Conservation (phyloP, 2,888 invertebrate species). For the Lepetodrilus schrolli region DNA sequence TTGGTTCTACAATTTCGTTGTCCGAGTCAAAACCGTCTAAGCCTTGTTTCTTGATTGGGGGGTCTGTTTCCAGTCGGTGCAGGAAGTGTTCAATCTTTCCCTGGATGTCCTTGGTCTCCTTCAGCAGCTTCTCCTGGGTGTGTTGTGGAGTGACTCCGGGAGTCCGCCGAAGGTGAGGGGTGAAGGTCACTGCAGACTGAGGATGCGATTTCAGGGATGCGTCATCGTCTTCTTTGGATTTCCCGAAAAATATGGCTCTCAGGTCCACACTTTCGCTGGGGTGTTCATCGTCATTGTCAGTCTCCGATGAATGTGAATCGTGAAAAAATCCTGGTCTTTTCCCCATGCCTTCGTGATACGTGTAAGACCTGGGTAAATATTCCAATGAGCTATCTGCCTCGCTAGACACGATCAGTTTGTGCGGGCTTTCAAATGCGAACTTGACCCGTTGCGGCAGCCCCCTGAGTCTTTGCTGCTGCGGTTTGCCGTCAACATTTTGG, state of each 20-base stretch:
- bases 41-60: neutral
- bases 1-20: constrained; percentile 1
- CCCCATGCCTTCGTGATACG: neutral
- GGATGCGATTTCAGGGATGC: constrained; percentile 7
- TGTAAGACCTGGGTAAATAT: neutral
- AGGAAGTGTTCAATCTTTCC: constrained; percentile 35
- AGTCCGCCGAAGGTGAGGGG: neutral
- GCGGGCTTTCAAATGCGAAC: constrained; percentile 33
- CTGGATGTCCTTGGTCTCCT: constrained; percentile 33
- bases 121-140: constrained; percentile 35
- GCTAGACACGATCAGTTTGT: constrained; percentile 27
- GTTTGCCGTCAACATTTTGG: constrained; percentile 11
- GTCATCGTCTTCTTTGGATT: neutral
- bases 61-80: constrained; percentile 20
- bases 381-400: neutral
- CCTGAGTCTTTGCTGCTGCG: constrained; percentile 22
- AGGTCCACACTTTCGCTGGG: constrained; percentile 57
- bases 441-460: constrained; percentile 29
- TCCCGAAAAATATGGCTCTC: constrained; percentile 54
- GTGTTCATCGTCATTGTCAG: constrained; percentile 47
- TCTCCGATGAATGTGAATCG: constrained; percentile 26
- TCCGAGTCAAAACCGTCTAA: constrained; percentile 11
- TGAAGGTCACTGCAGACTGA: neutral
- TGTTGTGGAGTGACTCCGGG: constrained; percentile 23
- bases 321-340: neutral